Percentiles rank a stretch among this genome's conserved stretches.
phyloP scores from a whole-genome alignment of 2,797 vertebrate genomes.

The Lophotriccus pileatus region DNA sequence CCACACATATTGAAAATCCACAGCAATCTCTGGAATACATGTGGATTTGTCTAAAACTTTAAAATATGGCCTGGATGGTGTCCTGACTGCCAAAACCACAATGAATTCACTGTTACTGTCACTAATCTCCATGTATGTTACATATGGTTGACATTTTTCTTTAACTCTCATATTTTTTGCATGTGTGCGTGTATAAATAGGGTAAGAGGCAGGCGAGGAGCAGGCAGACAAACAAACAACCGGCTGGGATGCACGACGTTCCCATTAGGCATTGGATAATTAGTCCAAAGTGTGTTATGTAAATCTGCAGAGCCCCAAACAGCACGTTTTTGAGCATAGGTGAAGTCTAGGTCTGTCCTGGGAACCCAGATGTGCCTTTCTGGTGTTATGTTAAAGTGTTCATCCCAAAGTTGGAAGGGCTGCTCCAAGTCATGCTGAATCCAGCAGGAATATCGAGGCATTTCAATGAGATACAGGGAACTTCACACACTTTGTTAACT shows the following conservation, averaged over 20 bases:
- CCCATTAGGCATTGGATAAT: slow-evolving; percentile 29
- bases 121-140: slow-evolving; percentile 61
- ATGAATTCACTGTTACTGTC: slow-evolving; percentile 59
- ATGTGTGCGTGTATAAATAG: slow-evolving; percentile 51
- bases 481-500: not conserved
- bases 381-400: not conserved
- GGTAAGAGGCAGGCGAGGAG: slow-evolving; percentile 34
- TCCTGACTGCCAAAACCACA: slow-evolving; percentile 65
- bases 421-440: not conserved
- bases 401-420: not conserved
- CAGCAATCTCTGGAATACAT: slow-evolving; percentile 61
- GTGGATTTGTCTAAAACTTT: slow-evolving; percentile 59
- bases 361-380: slow-evolving; percentile 12
- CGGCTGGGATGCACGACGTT: slow-evolving; percentile 26
- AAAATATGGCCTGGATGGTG: slow-evolving; percentile 60
- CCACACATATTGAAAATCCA: slow-evolving; percentile 57
- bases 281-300: not conserved
- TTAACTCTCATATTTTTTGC: slow-evolving; percentile 60
- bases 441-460: not conserved
- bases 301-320: not conserved
- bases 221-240: slow-evolving; percentile 66
- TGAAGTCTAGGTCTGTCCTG: not conserved
- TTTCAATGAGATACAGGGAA: not conserved
- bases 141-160: slow-evolving; percentile 66
- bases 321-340: not conserved